Conservation (phyloP, 2,113 vertebrate genomes). For the Eulemur macaco region DNA sequence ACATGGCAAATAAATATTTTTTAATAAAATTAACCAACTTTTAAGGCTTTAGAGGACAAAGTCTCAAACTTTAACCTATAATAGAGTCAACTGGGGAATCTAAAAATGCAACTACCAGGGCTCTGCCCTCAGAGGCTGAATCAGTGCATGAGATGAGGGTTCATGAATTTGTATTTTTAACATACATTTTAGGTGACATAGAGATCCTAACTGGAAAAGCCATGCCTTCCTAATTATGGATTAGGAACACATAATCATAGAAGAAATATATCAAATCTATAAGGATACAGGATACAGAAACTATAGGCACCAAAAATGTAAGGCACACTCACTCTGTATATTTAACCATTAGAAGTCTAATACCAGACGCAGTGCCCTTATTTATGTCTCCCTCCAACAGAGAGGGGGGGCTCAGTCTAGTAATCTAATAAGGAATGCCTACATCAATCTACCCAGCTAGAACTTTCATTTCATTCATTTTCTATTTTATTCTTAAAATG, state of each 20-base stretch:
- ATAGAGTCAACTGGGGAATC: not conserved
- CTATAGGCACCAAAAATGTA: not conserved
- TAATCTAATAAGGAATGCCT: not conserved
- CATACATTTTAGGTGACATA: not conserved
- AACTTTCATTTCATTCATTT: not conserved
- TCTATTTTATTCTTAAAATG: not conserved
- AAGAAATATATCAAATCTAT: not conserved
- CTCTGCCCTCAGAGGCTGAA: not conserved
- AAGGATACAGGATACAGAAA: not conserved
- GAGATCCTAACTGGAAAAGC: not conserved
- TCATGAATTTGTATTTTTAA: not conserved
- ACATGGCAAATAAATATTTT: not conserved
- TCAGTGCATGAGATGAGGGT: not conserved
- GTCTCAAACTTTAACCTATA: not conserved
- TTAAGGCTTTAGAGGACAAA: not conserved
- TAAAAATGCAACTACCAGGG: not conserved
- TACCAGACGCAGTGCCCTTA: not conserved
- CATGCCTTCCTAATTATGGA: not conserved
- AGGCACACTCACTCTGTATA: not conserved
- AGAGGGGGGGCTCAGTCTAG: not conserved
- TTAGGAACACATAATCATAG: not conserved
- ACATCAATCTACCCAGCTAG: not conserved
- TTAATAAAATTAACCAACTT: not conserved
- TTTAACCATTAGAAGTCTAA: not conserved
- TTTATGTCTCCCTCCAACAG: not conserved